Conservation (phyloP, 2,797 vertebrate genomes). For the Moxostoma hubbsi region DNA sequence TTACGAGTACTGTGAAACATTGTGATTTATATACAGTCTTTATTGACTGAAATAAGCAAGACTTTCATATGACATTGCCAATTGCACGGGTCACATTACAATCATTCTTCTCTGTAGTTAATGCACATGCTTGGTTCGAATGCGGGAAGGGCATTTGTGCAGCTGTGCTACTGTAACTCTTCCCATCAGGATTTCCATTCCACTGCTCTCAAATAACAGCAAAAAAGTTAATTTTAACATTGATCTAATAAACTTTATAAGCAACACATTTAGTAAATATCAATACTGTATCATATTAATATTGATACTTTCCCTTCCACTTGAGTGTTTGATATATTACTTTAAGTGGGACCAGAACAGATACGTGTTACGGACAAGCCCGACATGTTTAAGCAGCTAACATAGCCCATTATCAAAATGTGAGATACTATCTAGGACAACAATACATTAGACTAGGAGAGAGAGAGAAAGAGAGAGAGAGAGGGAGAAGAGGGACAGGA, state of each 20-base stretch:
- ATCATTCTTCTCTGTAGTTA: constrained; percentile 7
- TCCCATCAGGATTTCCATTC: not conserved
- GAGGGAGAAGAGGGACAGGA: constrained; percentile 19
- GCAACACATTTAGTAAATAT: not conserved
- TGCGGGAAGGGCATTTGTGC: constrained; percentile 16
- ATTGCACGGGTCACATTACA: constrained; percentile 29
- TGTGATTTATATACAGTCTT: constrained; percentile 26
- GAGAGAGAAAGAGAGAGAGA: constrained; percentile 34
- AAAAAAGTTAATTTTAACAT: not conserved
- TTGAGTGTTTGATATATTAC: constrained; percentile 33
- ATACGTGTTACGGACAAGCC: constrained; percentile 29
- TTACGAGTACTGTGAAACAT: constrained; percentile 1
- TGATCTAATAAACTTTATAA: not conserved
- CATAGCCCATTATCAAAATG: constrained; percentile 46
- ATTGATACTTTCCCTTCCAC: constrained; percentile 38
- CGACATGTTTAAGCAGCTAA: constrained; percentile 45
- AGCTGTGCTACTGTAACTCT: not conserved
- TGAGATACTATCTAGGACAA: constrained; percentile 57
- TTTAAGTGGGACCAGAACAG: constrained; percentile 36
- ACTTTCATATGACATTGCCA: constrained; percentile 26
- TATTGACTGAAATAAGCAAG: constrained; percentile 28
- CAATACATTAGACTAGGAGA: constrained; percentile 51
- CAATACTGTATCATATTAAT: constrained; percentile 24
- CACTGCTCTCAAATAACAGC: not conserved
- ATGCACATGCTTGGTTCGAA: not conserved